A percentile compares a stretch with the other conserved stretches of the same genome.
Conservation (phyloP, 2,113 vertebrate species). For the Scytalopus superciliaris region DNA sequence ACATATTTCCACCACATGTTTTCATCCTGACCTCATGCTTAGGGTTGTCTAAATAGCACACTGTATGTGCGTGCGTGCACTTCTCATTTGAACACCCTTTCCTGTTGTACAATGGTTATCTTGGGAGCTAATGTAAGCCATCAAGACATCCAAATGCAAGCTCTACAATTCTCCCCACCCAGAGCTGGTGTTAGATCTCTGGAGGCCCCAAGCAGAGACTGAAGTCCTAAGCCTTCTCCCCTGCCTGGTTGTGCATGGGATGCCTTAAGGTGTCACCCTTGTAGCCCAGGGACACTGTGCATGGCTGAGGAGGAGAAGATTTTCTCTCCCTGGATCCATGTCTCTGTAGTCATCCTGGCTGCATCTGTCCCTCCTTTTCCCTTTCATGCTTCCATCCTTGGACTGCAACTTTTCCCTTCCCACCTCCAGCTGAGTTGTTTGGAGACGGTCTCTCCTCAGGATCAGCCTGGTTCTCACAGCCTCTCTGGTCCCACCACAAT, state of each 20-base stretch:
- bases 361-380: background rate
- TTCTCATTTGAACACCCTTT: constrained; percentile 50
- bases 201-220: background rate
- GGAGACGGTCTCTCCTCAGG: background rate
- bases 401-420: background rate
- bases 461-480: constrained; percentile 43
- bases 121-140: constrained; percentile 27
- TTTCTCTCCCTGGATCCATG: background rate
- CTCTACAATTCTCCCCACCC: background rate
- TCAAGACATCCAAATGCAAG: constrained; percentile 6
- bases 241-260: rapidly evolving
- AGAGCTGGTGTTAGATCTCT: background rate
- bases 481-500: background rate
- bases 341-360: background rate
- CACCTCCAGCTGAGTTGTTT: background rate
- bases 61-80: constrained; percentile 45
- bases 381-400: background rate
- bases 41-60: constrained; percentile 60
- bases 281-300: background rate
- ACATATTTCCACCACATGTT: constrained; percentile 74
- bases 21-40: constrained; percentile 59
- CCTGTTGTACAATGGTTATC: constrained; percentile 55
- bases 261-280: background rate
- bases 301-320: background rate
- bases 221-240: background rate